Percentiles rank a stretch among this genome's conserved stretches.
These are phyloP conservation scores for Dryomyza anilis DNA, from an alignment of 2,888 invertebrate genomes.

Conservation along the genomic window DNA sequence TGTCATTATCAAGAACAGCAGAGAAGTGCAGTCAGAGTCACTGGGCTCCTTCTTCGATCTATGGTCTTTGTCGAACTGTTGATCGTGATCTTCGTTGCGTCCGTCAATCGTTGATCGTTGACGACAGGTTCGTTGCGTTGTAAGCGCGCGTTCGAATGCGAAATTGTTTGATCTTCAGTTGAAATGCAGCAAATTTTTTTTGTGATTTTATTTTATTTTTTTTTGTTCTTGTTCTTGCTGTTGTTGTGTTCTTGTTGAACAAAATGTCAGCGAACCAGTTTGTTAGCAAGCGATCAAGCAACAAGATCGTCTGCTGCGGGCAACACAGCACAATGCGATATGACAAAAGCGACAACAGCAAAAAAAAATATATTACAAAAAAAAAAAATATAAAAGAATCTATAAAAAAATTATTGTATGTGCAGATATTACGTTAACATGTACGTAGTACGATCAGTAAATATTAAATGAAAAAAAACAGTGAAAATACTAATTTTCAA, in stretches of 20 bases:
- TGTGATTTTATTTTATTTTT: not conserved
- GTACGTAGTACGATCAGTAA: too few relatives aligned
- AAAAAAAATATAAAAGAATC: too few relatives aligned
- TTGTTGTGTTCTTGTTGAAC: conserved; percentile 1
- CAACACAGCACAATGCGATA: conserved; percentile 1
- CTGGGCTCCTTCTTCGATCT: not conserved
- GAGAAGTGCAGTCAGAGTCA: too few relatives aligned
- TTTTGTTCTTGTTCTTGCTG: not conserved
- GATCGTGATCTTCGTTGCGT: not conserved
- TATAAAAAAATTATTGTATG: too few relatives aligned
- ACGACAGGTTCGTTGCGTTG: conserved; percentile 25
- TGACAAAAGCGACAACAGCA: conserved; percentile 13
- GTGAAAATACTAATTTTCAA: too few relatives aligned
- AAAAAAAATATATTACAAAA: conserved; percentile 19
- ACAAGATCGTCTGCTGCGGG: not conserved
- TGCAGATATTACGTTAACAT: too few relatives aligned
- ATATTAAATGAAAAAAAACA: too few relatives aligned
- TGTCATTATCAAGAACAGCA: too few relatives aligned
- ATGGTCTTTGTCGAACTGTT: not conserved
- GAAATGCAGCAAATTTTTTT: not conserved
- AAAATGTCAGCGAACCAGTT: conserved; percentile 24
- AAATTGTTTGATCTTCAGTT: conserved; percentile 23
- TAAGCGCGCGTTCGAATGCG: conserved; percentile 24
- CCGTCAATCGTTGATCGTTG: conserved; percentile 6
- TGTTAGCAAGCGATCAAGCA: not conserved